Conservation (phyloP, 2,113 vertebrate genomes). For the Piaya cayana region DNA sequence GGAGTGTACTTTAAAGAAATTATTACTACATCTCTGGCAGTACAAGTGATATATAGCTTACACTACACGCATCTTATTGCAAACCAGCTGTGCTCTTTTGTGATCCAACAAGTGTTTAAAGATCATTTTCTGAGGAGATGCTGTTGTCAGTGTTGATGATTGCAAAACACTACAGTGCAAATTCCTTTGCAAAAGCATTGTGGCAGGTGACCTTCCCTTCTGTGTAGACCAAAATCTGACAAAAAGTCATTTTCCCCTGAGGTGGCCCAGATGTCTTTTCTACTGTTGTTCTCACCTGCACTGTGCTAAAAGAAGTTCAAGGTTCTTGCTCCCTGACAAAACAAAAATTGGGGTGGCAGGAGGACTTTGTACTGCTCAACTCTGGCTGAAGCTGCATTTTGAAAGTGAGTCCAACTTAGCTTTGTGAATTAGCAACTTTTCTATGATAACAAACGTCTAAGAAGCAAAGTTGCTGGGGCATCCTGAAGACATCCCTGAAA, state of each 20-base stretch:
- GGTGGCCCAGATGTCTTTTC: neutral
- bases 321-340: neutral
- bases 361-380: neutral
- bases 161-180: neutral
- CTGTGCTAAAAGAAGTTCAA: neutral
- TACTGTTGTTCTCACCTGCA: neutral
- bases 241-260: neutral
- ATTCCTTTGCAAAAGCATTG: neutral
- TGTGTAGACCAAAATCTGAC: neutral
- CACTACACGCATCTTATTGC: neutral
- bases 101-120: neutral
- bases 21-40: neutral
- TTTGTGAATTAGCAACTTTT: neutral
- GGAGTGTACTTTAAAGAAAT: neutral
- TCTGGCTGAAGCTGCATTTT: neutral
- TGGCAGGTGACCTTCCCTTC: neutral
- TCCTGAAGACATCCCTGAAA: neutral
- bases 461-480: neutral
- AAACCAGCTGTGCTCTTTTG: neutral
- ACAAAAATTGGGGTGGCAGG: neutral
- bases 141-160: neutral
- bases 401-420: neutral
- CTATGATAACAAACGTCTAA: neutral
- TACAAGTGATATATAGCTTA: neutral
- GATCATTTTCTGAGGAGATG: neutral